A percentile compares a stretch with the other conserved stretches of the same genome.
Conservation (phyloP, 2,888 invertebrate species). For the Chalcosyrphus nemorum region DNA sequence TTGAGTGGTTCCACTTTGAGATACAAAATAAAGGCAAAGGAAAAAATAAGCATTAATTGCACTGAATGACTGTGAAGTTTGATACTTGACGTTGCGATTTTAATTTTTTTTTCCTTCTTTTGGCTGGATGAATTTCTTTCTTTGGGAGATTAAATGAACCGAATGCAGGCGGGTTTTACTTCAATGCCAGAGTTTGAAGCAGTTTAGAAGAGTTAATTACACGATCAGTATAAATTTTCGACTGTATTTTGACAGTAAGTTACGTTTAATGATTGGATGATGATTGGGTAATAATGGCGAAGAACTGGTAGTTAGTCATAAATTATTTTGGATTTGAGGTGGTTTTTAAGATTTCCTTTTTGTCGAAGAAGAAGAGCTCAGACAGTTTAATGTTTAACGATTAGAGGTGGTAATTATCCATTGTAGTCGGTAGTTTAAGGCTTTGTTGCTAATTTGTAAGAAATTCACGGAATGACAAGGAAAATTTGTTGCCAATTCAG, state of each 20-base stretch:
- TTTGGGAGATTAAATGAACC: neutral
- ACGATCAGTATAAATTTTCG: neutral
- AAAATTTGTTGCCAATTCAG: too few relatives aligned
- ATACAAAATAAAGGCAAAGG: neutral
- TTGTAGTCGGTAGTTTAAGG: too few relatives aligned
- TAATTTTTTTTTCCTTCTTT: neutral
- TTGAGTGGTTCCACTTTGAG: conserved; percentile 8
- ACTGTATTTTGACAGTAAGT: conserved; percentile 4
- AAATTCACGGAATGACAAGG: too few relatives aligned
- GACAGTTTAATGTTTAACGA: too few relatives aligned
- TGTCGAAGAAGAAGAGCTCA: too few relatives aligned
- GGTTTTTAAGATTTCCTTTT: too few relatives aligned
- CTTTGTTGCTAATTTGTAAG: too few relatives aligned
- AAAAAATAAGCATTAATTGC: conserved; percentile 46
- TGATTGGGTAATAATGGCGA: neutral
- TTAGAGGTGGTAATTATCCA: too few relatives aligned
- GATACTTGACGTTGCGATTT: too few relatives aligned
- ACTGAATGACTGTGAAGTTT: conserved; percentile 25
- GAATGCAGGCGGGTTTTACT: neutral
- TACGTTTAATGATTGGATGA: neutral
- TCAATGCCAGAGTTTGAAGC: conserved; percentile 13
- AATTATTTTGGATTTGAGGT: neutral
- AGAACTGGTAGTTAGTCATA: neutral
- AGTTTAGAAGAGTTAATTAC: neutral
- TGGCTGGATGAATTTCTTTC: neutral